Conservation (phyloP, 1,140 invertebrate genomes). For the Halictus rubicundus region DNA sequence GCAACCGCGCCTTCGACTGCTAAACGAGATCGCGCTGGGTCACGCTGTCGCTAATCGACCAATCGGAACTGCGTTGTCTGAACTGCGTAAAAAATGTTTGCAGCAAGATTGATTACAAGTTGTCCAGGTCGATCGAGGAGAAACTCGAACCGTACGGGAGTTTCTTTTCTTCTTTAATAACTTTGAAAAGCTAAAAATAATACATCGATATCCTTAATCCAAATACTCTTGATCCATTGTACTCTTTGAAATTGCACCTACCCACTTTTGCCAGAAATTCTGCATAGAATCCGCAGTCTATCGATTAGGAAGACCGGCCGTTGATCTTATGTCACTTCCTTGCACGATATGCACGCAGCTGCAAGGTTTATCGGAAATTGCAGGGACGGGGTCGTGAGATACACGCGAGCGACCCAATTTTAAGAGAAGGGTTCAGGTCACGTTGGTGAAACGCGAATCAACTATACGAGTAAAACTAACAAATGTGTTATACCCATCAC, state of each 20-base stretch:
- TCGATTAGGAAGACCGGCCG: not conserved
- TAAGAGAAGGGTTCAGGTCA: conserved; percentile 53
- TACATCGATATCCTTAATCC: too few species aligned
- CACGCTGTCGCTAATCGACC: conserved; percentile 13
- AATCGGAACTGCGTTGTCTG: too few species aligned
- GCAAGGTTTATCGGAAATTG: conserved; percentile 54
- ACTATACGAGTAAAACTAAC: conserved; percentile 61
- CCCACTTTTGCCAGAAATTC: too few species aligned
- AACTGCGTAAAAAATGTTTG: too few species aligned
- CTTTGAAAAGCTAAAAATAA: too few species aligned
- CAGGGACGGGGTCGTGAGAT: conserved; percentile 48
- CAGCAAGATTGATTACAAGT: too few species aligned
- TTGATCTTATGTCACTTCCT: not conserved
- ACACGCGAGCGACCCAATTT: conserved; percentile 61
- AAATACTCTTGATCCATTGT: too few species aligned
- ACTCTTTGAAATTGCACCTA: too few species aligned
- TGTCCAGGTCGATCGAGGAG: too few species aligned
- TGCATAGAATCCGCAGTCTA: too few species aligned
- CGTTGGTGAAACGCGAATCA: conserved; percentile 60
- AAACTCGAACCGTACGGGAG: too few species aligned
- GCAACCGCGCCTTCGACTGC: conserved; percentile 30
- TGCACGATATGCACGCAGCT: conserved; percentile 12
- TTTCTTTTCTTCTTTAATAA: too few species aligned
- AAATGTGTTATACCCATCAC: conserved; percentile 58
- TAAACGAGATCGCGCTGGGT: conserved; percentile 44